phyloP scores from a whole-genome alignment of 2,797 vertebrate species.

The Catamblyrhynchus diadema region DNA sequence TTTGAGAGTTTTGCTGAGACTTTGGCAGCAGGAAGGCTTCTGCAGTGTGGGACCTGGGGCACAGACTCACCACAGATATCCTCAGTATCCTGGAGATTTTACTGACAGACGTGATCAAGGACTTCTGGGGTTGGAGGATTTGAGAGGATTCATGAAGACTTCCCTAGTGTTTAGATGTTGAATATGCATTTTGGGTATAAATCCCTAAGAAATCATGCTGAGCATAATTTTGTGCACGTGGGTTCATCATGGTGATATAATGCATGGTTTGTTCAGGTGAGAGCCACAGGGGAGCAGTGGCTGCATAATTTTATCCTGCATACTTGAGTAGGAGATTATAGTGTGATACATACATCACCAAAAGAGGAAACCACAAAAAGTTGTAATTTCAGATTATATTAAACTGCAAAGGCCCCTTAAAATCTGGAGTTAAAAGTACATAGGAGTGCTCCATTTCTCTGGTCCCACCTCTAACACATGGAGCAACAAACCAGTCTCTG shows the following conservation, averaged over 20 bases:
- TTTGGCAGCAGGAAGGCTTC: background rate
- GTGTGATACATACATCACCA: accelerated
- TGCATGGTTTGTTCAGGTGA: background rate
- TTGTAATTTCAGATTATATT: background rate
- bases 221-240: background rate
- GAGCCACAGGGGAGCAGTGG: background rate
- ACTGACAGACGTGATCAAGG: background rate
- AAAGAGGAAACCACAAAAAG: background rate
- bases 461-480: accelerated
- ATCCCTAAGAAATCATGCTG: background rate
- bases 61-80: background rate
- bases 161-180: background rate
- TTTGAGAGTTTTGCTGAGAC: background rate
- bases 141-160: background rate
- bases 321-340: background rate
- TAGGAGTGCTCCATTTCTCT: background rate
- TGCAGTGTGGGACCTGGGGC: background rate
- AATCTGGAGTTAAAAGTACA: background rate
- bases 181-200: background rate
- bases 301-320: background rate
- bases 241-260: background rate
- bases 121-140: background rate
- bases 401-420: background rate
- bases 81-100: background rate
- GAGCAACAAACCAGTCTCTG: background rate